Evolutionary conservation across 1,140 invertebrate genomes (phyloP).

Genomic region (Drosophila santomea): DNA sequence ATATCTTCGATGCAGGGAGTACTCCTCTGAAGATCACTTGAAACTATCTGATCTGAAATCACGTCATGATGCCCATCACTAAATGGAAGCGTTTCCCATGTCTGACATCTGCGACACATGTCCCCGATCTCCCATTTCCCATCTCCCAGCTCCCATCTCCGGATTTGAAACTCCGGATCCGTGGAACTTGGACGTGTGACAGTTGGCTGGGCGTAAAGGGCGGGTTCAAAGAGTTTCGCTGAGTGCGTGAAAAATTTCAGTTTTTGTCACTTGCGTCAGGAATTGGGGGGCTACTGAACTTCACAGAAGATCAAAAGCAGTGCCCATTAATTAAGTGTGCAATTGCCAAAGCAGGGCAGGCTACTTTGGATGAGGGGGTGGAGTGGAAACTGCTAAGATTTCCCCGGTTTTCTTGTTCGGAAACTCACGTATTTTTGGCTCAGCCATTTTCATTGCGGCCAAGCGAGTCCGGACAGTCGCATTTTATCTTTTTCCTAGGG

Average conservation of each 20-base stretch:
- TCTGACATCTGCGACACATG: conserved; percentile 73
- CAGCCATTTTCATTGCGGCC: conserved; percentile 43
- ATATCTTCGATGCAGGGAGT: not conserved
- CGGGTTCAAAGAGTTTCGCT: conserved; percentile 73
- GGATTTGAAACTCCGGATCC: conserved; percentile 12
- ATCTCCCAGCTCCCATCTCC: not conserved
- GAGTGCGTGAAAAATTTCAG: conserved; percentile 76
- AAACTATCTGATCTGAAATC: not conserved
- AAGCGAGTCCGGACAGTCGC: conserved; percentile 33
- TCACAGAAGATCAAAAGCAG: conserved; percentile 76
- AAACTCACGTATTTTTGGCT: conserved; percentile 58
- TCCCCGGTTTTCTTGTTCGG: conserved; percentile 16
- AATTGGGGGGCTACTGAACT: conserved; percentile 59
- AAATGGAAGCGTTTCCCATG: conserved; percentile 23
- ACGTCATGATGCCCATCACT: conserved; percentile 24
- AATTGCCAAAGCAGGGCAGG: conserved; percentile 57
- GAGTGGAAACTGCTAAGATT: conserved; percentile 28
- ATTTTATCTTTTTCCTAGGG: conserved; percentile 4
- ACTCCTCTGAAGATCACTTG: not conserved
- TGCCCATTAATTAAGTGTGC: conserved; percentile 82
- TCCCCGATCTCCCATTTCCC: conserved; percentile 16
- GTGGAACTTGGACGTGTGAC: conserved; percentile 20
- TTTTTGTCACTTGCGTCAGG: conserved; percentile 67
- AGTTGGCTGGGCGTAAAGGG: conserved; percentile 34
- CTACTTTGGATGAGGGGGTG: not conserved